Percentiles rank a stretch among this genome's conserved stretches.
These are phyloP conservation scores for Daubentonia madagascariensis DNA, from an alignment of 2,113 vertebrate genomes.

Conservation along the genomic window DNA sequence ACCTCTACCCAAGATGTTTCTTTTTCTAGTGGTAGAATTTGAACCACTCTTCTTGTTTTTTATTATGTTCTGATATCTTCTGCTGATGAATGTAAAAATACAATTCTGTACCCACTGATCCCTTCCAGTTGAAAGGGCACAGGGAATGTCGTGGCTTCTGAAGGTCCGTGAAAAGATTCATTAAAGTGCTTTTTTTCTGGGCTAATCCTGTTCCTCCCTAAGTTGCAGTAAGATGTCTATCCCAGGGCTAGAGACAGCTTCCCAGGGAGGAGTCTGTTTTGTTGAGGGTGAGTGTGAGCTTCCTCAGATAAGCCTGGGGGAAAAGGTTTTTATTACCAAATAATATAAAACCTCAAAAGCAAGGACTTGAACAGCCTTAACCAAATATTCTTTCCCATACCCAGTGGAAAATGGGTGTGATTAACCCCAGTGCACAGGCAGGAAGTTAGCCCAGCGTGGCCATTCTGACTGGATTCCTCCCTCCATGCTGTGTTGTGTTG, in stretches of 20 bases:
- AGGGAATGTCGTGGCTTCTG: neutral
- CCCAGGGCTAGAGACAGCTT: neutral
- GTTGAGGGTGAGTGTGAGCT: neutral
- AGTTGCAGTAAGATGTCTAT: neutral
- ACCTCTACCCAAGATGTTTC: neutral
- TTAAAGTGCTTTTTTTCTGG: neutral
- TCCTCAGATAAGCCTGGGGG: conserved; percentile 52
- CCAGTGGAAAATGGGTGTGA: neutral
- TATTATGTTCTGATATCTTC: neutral
- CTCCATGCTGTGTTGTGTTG: neutral
- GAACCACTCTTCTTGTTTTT: conserved; percentile 58
- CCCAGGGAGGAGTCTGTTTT: neutral
- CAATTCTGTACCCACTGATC: neutral
- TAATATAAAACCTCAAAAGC: conserved; percentile 58
- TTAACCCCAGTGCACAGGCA: neutral
- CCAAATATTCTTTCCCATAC: neutral
- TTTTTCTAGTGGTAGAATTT: conserved; percentile 50
- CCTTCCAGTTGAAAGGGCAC: neutral
- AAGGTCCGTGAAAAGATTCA: neutral
- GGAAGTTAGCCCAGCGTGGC: neutral
- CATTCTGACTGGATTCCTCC: neutral
- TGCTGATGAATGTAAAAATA: neutral
- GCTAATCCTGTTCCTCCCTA: neutral
- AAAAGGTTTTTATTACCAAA: conserved; percentile 66
- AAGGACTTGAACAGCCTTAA: conserved; percentile 67